These are phyloP conservation scores for Seladonia tumulorum DNA, from an alignment of 2,888 invertebrate genomes.

Conservation along the genomic window DNA sequence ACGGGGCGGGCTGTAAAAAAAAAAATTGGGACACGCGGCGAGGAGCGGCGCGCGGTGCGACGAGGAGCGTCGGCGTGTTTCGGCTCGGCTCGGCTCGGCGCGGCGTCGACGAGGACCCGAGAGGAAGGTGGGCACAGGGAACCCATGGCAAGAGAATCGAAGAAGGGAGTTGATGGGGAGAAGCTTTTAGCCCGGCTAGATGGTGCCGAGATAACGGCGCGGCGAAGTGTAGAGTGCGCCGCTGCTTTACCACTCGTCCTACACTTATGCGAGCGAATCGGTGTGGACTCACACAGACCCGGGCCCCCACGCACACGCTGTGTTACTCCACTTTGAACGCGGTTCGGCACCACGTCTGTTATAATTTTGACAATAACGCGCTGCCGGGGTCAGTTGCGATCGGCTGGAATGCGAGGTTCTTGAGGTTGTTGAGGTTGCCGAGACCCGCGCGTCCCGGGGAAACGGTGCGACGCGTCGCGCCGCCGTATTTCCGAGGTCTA, in stretches of 20 bases:
- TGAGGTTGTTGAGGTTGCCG: not conserved
- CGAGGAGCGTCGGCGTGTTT: not conserved
- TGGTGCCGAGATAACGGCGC: constrained; percentile 84
- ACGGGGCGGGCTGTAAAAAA: constrained; percentile 67
- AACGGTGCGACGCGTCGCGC: not conserved
- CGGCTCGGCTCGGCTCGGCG: not conserved
- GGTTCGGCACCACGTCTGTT: constrained; percentile 42
- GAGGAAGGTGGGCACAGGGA: constrained; percentile 62
- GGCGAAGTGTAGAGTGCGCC: constrained; percentile 81
- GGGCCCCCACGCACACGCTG: constrained; percentile 3
- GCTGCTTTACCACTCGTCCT: constrained; percentile 67
- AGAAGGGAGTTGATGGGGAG: constrained; percentile 81
- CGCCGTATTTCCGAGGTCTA: not conserved
- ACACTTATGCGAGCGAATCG: constrained; percentile 35
- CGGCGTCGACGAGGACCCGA: constrained; percentile 15
- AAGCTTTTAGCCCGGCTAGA: constrained; percentile 84
- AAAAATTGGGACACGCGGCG: constrained; percentile 75
- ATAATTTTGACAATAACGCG: constrained; percentile 52
- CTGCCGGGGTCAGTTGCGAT: constrained; percentile 12
- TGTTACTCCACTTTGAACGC: constrained; percentile 52
- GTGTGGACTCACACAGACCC: constrained; percentile 17
- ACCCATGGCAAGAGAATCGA: constrained; percentile 68
- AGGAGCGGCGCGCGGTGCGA: constrained; percentile 14
- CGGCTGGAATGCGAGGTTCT: constrained; percentile 2
- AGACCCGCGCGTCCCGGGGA: not conserved